A percentile compares a stretch with the other conserved stretches of the same genome.
phyloP scores from a whole-genome alignment of 2,888 invertebrate species.

The Himalopsyche tibetana region DNA sequence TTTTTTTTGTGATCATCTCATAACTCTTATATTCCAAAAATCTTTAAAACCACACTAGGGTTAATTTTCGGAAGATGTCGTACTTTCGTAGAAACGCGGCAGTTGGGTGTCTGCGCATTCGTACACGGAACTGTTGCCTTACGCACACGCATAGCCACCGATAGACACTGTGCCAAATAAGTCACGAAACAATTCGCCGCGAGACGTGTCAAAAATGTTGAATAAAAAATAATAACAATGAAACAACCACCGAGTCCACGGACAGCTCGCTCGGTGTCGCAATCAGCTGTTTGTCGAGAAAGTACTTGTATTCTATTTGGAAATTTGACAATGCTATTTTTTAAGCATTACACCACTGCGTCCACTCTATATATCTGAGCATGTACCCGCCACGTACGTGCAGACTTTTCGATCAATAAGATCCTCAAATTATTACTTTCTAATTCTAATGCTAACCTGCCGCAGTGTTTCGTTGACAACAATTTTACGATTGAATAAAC shows the following conservation, averaged over 20 bases:
- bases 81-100: no score
- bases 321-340: constrained; percentile 26
- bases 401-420: no score
- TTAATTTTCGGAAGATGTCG: no score
- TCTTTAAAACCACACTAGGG: no score
- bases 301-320: neutral
- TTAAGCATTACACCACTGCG: neutral
- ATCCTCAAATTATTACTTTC: no score
- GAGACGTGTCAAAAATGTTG: constrained; percentile 12
- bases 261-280: neutral
- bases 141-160: neutral
- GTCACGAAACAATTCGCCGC: constrained; percentile 5
- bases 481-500: no score
- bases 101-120: neutral
- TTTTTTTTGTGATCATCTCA: no score
- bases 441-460: no score
- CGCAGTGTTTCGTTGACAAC: no score
- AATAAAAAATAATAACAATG: neutral
- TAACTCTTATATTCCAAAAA: no score
- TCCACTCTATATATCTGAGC: no score
- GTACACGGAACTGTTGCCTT: neutral
- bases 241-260: neutral
- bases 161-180: constrained; percentile 26
- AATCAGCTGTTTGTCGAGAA: constrained; percentile 23
- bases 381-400: no score